These are phyloP conservation scores for Copidosoma aretas DNA, from an alignment of 2,888 invertebrate species.

Conservation along the genomic window DNA sequence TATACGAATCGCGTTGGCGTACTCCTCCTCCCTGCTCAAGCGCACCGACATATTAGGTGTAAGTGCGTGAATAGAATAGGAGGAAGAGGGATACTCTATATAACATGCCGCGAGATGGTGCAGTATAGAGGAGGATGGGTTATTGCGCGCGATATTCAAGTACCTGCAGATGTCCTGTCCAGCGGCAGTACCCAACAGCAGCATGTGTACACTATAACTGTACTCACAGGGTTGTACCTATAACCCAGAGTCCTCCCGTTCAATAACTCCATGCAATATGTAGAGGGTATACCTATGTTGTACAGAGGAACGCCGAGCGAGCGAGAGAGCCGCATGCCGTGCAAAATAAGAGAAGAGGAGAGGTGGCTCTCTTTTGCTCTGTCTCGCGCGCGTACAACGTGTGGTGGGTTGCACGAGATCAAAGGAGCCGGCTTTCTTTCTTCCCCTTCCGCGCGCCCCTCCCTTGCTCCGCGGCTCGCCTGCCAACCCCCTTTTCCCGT, in stretches of 20 bases:
- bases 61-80: conserved; percentile 9
- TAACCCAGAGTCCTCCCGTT: conserved; percentile 48
- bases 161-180: background rate
- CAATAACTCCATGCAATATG: no score
- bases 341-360: conserved; percentile 7
- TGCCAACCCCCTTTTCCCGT: conserved; percentile 18
- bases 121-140: background rate
- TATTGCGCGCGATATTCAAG: conserved; percentile 14
- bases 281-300: background rate
- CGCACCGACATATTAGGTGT: conserved; percentile 3
- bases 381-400: conserved; percentile 25
- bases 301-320: background rate
- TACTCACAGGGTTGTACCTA: no score
- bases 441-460: conserved; percentile 33
- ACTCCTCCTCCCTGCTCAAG: conserved; percentile 11
- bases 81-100: background rate
- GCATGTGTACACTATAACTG: no score
- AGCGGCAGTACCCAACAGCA: background rate
- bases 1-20: background rate
- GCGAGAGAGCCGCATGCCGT: background rate
- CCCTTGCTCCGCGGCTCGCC: background rate
- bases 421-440: conserved; percentile 51
- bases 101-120: background rate
- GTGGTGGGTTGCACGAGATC: conserved; percentile 55
- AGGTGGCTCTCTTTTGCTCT: conserved; percentile 10